phyloP scores from a whole-genome alignment of 1,140 invertebrate genomes.

The Monomorium pharaonis region DNA sequence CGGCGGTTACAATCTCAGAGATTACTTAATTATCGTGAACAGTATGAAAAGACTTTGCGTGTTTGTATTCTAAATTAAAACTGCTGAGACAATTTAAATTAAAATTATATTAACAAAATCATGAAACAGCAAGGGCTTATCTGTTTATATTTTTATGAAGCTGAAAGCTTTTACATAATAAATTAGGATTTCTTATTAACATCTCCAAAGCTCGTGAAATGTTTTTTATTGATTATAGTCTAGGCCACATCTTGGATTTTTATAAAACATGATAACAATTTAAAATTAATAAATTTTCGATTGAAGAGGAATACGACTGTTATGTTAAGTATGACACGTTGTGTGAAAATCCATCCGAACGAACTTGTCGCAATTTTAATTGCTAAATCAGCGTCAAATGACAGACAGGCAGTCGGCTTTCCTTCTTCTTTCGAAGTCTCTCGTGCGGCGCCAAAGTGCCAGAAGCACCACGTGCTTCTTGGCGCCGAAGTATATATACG shows the following conservation, averaged over 20 bases:
- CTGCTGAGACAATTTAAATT: neutral
- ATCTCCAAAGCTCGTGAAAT: neutral
- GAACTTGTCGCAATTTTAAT: neutral
- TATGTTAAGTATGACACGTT: neutral
- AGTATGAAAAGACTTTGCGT: neutral
- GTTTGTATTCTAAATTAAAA: neutral
- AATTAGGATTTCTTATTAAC: neutral
- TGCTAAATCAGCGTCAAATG: neutral
- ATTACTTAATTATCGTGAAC: neutral
- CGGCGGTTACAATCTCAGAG: neutral
- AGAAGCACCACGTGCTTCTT: conserved; percentile 48
- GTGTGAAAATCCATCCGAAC: neutral
- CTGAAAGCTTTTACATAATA: neutral
- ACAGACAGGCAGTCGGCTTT: neutral
- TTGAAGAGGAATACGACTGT: neutral
- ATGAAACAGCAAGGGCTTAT: neutral
- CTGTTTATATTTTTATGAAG: neutral
- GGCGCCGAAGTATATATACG: conserved; percentile 27
- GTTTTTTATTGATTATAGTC: neutral
- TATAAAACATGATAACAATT: neutral
- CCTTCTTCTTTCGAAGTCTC: neutral
- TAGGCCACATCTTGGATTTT: neutral
- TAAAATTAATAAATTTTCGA: neutral
- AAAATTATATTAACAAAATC: neutral
- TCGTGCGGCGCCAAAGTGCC: conserved; percentile 62